Evolutionary conservation across 2,113 vertebrate genomes (phyloP).

Genomic region (Dolichotis patagonum): DNA sequence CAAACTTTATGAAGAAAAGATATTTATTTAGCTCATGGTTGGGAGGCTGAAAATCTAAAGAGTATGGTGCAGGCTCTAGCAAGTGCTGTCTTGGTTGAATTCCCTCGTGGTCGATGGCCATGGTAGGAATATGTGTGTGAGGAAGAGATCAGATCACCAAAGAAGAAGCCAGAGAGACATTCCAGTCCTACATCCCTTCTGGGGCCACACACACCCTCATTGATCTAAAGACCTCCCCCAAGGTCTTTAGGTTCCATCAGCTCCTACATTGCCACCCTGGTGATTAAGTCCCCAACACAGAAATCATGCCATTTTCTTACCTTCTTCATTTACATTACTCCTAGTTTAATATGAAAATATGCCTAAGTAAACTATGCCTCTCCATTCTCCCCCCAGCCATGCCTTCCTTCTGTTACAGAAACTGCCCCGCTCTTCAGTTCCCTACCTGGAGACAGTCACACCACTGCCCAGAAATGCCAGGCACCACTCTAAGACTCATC

Average conservation of each 20-base stretch:
- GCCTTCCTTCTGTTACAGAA: neutral
- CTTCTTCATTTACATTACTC: neutral
- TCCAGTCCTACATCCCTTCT: neutral
- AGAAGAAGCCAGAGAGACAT: neutral
- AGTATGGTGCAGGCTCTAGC: neutral
- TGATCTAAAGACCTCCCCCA: neutral
- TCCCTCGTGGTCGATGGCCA: neutral
- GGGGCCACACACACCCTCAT: neutral
- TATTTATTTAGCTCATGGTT: neutral
- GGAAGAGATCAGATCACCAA: neutral
- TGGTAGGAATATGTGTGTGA: neutral
- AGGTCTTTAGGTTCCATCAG: neutral
- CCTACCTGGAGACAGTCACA: neutral
- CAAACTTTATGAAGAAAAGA: neutral
- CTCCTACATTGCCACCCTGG: neutral
- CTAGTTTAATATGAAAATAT: neutral
- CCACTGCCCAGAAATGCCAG: neutral
- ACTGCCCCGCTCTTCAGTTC: neutral
- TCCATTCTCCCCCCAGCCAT: neutral
- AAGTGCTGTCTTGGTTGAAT: neutral
- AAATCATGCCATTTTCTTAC: neutral
- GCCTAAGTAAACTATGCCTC: neutral
- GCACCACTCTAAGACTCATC: neutral
- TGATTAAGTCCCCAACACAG: neutral
- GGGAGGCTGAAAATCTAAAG: neutral